A percentile compares a stretch with the other conserved stretches of the same genome.
phyloP scores from a whole-genome alignment of 2,113 vertebrate species.

The Nicator chloris region DNA sequence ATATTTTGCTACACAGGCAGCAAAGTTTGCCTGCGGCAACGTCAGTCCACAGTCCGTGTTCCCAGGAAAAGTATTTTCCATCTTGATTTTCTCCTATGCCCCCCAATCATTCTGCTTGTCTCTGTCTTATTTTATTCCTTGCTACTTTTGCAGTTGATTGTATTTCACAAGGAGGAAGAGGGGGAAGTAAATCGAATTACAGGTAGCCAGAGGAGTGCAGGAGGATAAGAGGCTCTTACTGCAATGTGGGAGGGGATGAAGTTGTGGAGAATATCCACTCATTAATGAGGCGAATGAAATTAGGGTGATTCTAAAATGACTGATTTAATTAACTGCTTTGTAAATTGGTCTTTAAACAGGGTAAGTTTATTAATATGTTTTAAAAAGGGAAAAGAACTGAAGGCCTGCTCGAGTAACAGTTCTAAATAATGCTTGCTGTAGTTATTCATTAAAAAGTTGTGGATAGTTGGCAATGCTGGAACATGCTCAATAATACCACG shows the following conservation, averaged over 20 bases:
- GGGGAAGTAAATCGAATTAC: not conserved
- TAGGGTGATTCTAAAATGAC: not conserved
- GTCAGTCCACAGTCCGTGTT: not conserved
- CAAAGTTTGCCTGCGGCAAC: not conserved
- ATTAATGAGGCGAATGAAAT: conserved; percentile 40
- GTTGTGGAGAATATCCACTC: conserved; percentile 13
- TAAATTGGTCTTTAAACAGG: conserved; percentile 17
- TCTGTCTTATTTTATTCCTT: not conserved
- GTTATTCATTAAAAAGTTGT: conserved; percentile 45
- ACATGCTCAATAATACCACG: not conserved
- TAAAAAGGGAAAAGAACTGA: not conserved
- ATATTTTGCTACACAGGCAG: not conserved
- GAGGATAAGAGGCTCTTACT: conserved; percentile 34
- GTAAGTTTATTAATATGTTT: not conserved
- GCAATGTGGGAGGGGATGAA: not conserved
- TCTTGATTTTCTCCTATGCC: not conserved
- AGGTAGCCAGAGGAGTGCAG: not conserved
- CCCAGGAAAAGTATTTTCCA: not conserved
- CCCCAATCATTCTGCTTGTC: not conserved
- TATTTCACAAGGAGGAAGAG: not conserved
- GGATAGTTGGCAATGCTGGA: not conserved
- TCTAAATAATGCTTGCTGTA: not conserved
- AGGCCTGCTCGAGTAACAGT: not conserved
- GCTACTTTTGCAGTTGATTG: not conserved
- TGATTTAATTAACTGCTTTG: conserved; percentile 10